Evolutionary conservation across 2,797 vertebrate species (phyloP).

Genomic region (Rhincodon typus): DNA sequence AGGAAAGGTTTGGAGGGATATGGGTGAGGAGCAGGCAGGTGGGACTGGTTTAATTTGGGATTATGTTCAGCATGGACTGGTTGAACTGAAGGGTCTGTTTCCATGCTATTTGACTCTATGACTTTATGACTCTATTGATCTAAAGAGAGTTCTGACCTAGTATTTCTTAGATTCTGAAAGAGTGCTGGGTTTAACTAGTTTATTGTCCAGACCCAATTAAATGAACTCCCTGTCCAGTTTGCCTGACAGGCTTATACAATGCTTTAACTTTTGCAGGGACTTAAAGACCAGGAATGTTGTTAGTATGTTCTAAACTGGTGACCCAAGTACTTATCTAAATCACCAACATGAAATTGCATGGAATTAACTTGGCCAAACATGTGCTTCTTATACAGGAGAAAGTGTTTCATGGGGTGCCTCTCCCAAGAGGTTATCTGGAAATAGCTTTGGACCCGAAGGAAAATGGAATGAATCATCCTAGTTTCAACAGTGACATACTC

Average conservation of each 20-base stretch:
- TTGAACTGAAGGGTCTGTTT: no score
- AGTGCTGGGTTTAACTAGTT: neutral
- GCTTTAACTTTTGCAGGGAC: neutral
- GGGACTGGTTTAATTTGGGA: no score
- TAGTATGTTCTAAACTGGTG: neutral
- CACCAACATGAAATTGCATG: neutral
- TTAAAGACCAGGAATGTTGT: neutral
- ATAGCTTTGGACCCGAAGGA: constrained; percentile 72
- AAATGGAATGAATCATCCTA: constrained; percentile 74
- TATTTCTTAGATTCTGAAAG: neutral
- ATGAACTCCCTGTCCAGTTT: neutral
- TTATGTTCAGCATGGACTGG: no score
- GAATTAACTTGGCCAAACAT: neutral
- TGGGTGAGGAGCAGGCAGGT: no score
- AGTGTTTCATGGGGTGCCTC: constrained; percentile 72
- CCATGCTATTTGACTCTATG: no score
- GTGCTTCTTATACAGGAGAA: constrained; percentile 69
- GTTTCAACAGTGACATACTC: constrained; percentile 80
- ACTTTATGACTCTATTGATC: no score
- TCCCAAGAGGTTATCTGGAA: constrained; percentile 87
- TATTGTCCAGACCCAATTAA: neutral
- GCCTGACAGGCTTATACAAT: neutral
- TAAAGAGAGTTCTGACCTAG: neutral
- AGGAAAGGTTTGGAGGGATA: no score
- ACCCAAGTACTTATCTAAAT: neutral